A percentile compares a stretch with the other conserved stretches of the same genome.
Conservation (phyloP, 1,140 invertebrate species). For the Heterodera schachtii region DNA sequence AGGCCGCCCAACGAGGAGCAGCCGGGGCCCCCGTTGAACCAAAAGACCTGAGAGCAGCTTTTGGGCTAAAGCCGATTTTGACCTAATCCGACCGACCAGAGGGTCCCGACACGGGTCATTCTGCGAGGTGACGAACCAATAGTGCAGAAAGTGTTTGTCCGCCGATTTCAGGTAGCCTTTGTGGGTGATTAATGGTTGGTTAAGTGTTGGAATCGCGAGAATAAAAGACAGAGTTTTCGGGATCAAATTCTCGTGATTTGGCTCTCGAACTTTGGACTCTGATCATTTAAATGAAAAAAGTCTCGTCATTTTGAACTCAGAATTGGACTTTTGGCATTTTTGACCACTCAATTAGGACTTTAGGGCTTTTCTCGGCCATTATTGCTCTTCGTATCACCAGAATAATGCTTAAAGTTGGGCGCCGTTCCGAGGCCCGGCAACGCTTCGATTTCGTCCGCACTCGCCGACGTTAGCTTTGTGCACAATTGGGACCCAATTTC, state of each 20-base stretch:
- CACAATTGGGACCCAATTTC: not conserved
- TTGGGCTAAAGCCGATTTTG: not conserved
- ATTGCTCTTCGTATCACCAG: slow-evolving; percentile 49
- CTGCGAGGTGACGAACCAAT: slow-evolving; percentile 69
- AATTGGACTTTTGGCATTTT: too few species aligned
- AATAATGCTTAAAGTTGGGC: slow-evolving; percentile 56
- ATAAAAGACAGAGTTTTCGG: too few species aligned
- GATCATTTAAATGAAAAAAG: too few species aligned
- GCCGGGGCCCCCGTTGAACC: slow-evolving; percentile 72
- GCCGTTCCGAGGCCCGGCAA: slow-evolving; percentile 56
- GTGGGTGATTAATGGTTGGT: not conserved
- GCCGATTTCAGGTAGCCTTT: slow-evolving; percentile 19
- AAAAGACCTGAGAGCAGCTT: slow-evolving; percentile 66
- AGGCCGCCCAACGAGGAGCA: slow-evolving; percentile 69
- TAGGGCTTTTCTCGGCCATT: too few species aligned
- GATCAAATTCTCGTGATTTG: too few species aligned
- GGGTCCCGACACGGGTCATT: slow-evolving; percentile 67
- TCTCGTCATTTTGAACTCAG: too few species aligned
- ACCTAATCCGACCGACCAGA: slow-evolving; percentile 66
- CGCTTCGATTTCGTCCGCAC: slow-evolving; percentile 29
- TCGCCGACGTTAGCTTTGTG: not conserved
- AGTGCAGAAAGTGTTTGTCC: slow-evolving; percentile 52
- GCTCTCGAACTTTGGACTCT: too few species aligned
- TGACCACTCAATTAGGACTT: too few species aligned
- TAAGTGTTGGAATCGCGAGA: too few species aligned